Base-by-base conservation (phyloP, 2,113 vertebrate species). In the Mola mola region DNA sequence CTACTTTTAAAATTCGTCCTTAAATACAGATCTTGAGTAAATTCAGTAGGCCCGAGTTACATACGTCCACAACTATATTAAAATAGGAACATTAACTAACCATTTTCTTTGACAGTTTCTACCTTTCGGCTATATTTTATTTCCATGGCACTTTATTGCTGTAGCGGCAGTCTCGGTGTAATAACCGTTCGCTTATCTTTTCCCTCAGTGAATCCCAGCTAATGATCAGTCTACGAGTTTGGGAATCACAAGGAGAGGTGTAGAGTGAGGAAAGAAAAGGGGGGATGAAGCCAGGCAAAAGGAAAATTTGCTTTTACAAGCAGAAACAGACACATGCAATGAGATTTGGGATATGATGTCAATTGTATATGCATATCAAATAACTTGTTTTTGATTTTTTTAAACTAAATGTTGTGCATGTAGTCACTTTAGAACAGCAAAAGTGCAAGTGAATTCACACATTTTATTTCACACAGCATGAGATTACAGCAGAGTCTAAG, bases 161-260 rank as follows among this genome's bases (percentile, higher is more conserved):
- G 48, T 52, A 20, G 25, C 28, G 15, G 36, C 37, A 63, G 48
- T 62, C 13, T 52, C n/a, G 7, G 20, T 41, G 57, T 34, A 58
- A 76, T 74, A 66, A 74, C 42, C 31, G 55, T 43, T 59, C n/a
- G 38, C 67, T 81, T 68, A 73, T 82, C 37, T 34, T 46, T 79
- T 74, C 68, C 60, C 66, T 77, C 43, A 75, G 59, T 60, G 69
- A 75, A 78, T 72, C 72, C 28, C 61, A 7, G 34, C 65, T 76
- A 72, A 79, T 81, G 68, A 81, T 71, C 66, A 19, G 58, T 41
- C 25, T 42, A 20, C 3, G 2, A 81, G 81, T 28, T 55, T 84
- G 83, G 73, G 79, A 88, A 82, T 62, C 53, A 2, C 8, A 74
- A 34, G 50, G 5, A 29, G 40, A 60, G 6, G 20, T 22, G n/a